Base-by-base conservation (phyloP, 1,140 invertebrate genomes). In the Zaprionus capensis region DNA sequence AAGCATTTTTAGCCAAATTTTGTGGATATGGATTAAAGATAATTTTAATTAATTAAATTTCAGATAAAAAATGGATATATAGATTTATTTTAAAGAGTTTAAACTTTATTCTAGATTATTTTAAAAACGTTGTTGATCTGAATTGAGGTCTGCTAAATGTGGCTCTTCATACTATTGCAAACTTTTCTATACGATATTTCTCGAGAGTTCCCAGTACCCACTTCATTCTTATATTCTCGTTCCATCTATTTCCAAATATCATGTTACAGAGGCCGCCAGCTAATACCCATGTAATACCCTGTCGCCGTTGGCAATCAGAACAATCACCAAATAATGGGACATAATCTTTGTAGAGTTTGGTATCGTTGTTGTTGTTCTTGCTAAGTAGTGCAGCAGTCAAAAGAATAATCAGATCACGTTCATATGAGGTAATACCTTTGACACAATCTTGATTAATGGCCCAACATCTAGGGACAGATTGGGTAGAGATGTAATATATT, bases 381-480 rank as follows among this genome's bases (percentile, higher is more conserved):
- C 49, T 56, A 62, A 62, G 65, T 74, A 74, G 49, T 24, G 36
- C 51, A 57, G 53, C 26, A 17, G 22, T 9, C 41, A 7, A n/a
- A n/a, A 53, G 34, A 26, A 41, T 59, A 53, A 71, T 65, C 55
- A 53, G 61, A 76, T 38, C 44, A 22, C 62, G 9, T 36, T 4
- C 15, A 49, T 67, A 76, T 76, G 70, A 72, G 36, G 63, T 78
- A 78, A 78, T 78, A 55, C 51, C 11, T 44, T 57, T 78, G 65
- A 74, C 71, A 77, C 70, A 77, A 78, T 78, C 75, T 74, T 74
- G 64, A 74, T 69, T 59, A 74, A 78, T 78, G 44, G 44, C 64
- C 5, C 1, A 11, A 7, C 14, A 20, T 58, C 14, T 56, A 31
- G 24, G 17, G 3, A 5, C 68, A 56, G 66, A 69, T 63, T 34